A percentile compares a stretch with the other conserved stretches of the same genome.
phyloP scores from a whole-genome alignment of 2,888 invertebrate genomes.

The Liposcelis brunnea region DNA sequence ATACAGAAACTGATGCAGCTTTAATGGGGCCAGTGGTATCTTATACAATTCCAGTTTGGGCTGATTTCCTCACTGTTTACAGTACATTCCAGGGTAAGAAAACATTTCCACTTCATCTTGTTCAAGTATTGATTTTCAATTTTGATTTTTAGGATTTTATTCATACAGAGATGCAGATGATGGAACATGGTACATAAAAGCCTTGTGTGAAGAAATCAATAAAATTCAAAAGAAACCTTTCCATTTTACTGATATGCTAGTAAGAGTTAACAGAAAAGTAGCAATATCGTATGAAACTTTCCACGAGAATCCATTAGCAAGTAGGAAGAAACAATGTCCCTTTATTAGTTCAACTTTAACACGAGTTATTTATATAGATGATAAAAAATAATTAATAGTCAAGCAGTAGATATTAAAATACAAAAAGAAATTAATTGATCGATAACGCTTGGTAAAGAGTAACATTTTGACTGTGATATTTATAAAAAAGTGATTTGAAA shows the following conservation, averaged over 20 bases:
- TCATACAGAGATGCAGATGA: slow-evolving; percentile 30
- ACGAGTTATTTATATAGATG: neutral
- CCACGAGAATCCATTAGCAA: neutral
- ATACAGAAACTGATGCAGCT: neutral
- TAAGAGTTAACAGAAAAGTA: neutral
- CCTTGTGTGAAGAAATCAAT: slow-evolving; percentile 26
- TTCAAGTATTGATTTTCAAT: neutral
- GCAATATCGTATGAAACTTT: neutral
- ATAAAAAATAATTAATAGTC: too few relatives aligned
- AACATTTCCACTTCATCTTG: neutral
- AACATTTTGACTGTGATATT: too few relatives aligned
- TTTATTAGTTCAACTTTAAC: neutral
- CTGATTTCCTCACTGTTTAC: slow-evolving; percentile 13
- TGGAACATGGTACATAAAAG: slow-evolving; percentile 34
- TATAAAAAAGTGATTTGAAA: too few relatives aligned
- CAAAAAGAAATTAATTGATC: too few relatives aligned
- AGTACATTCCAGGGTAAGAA: slow-evolving; percentile 13
- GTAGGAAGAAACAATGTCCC: neutral
- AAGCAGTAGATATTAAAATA: too few relatives aligned
- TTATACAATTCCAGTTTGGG: slow-evolving; percentile 12
- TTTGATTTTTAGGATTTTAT: slow-evolving; percentile 25
- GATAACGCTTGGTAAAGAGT: too few relatives aligned
- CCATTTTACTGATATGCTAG: neutral
- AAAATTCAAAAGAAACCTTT: slow-evolving; percentile 13
- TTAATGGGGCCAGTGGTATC: neutral